phyloP scores from a whole-genome alignment of 2,888 invertebrate genomes.

The Mesorhabditis spiculigera region DNA sequence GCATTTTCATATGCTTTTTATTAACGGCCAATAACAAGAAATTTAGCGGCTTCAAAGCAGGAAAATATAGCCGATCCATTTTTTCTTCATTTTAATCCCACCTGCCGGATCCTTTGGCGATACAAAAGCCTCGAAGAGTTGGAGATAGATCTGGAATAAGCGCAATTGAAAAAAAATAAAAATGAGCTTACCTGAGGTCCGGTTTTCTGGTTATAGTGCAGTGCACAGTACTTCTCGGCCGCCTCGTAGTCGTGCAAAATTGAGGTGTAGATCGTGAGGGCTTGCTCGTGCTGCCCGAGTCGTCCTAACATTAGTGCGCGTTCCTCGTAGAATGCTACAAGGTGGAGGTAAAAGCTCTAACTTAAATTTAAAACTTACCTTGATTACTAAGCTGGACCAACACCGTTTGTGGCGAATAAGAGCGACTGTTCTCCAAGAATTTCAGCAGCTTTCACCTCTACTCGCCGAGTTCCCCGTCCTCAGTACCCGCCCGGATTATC shows the following conservation, averaged over 20 bases:
- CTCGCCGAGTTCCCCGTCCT: conserved; percentile 65
- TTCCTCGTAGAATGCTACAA: conserved; percentile 77
- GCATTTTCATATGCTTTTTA: no score
- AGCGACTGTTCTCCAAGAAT: conserved; percentile 40
- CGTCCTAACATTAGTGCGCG: conserved; percentile 88
- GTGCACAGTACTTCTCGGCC: conserved; percentile 77
- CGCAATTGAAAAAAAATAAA: conserved; percentile 5
- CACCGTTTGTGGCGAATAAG: conserved; percentile 46
- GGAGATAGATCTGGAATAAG: conserved; percentile 66
- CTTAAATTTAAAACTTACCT: conserved; percentile 15
- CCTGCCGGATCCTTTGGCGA: conserved; percentile 64
- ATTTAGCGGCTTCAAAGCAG: no score
- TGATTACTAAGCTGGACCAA: conserved; percentile 42
- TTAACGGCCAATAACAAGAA: no score
- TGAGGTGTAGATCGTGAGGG: conserved; percentile 84
- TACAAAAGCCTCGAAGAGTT: conserved; percentile 67
- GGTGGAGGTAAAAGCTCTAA: background rate
- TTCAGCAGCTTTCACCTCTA: conserved; percentile 67
- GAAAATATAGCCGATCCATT: no score
- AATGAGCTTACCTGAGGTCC: background rate
- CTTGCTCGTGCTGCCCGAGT: conserved; percentile 81
- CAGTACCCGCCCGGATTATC: conserved; percentile 59
- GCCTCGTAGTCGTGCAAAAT: conserved; percentile 77
- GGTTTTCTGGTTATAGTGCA: conserved; percentile 40
- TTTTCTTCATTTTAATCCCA: conserved; percentile 39